Evolutionary conservation across 2,888 invertebrate species (phyloP), one percentile per base, ranked within the genome.

Genomic region (Leptinotarsa rubiginosa): DNA sequence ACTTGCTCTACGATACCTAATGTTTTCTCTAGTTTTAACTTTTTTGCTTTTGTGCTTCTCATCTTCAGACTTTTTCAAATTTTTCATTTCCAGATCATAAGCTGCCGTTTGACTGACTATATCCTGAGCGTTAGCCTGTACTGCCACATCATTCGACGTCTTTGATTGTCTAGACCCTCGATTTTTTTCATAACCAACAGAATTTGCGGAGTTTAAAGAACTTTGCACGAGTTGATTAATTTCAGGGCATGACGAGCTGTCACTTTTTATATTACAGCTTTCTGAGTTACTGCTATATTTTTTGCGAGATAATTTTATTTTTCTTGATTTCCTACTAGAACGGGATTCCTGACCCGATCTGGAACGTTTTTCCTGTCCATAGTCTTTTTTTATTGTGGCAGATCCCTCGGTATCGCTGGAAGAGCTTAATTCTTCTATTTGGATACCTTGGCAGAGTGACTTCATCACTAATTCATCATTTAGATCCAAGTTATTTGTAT

Each of bases 61-160:
- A 65, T 77, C 80, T 31, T 81, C 82, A 69, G 78, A 82, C 74
- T 80, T 81, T 31, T 80, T 80, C 52, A 79, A 73, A 56, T 75
- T 80, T 74, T 81, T 73, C 62, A 75, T 22, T 54, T 77, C 77
- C n/a, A 59, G 64, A 62, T 76, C 76, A 16, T 71, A 73, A 4
- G 84, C 83, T 12, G 87, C 86, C 25, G 88, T 89, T 59, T 89
- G 89, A 18, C 66, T 69, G 3, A 72, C 80, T 65, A 91, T 89
- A 80, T 91, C 91, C 74, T 88, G 89, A 2, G 90, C 89, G 83
- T 90, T 90, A 0, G 91, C 89, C 81, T 91, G 91, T n/a, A 91
- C 90, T 12, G 90, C 91, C 12, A 91, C 90, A 79, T 91, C 91
- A 69, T 89, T 90, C 65, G 90, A 90, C 1, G 89, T 89, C 81